A percentile compares a stretch with the other conserved stretches of the same genome.
phyloP scores from a whole-genome alignment of 2,113 vertebrate species.

The Callospermophilus lateralis region DNA sequence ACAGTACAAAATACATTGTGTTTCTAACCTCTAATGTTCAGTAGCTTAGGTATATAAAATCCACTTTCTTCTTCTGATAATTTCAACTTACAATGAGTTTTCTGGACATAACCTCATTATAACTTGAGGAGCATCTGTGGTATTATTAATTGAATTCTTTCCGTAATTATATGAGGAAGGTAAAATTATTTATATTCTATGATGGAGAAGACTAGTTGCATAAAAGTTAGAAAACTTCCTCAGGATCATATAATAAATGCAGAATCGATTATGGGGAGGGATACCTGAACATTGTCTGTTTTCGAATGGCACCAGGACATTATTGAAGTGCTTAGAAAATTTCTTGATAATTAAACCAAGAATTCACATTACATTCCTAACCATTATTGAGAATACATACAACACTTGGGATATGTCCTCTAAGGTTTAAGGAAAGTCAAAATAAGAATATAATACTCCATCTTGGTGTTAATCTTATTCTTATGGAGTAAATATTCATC shows the following conservation, averaged over 20 bases:
- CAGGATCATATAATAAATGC: not conserved
- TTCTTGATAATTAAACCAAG: not conserved
- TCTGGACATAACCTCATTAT: not conserved
- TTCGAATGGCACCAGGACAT: not conserved
- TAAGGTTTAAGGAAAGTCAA: not conserved
- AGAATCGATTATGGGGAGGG: not conserved
- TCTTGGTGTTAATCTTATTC: not conserved
- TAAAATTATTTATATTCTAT: not conserved
- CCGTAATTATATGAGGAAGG: not conserved
- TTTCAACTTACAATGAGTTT: not conserved
- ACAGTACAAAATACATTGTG: too few relatives aligned
- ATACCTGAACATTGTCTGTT: not conserved
- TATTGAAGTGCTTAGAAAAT: not conserved
- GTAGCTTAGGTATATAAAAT: not conserved
- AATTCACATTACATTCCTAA: not conserved
- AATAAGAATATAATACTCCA: not conserved
- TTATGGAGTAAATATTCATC: not conserved
- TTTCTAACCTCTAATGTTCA: not conserved
- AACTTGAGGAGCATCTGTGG: not conserved
- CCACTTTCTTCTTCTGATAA: not conserved
- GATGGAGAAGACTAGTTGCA: not conserved
- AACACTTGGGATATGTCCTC: too few relatives aligned
- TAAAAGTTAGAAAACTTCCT: not conserved
- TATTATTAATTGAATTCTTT: not conserved
- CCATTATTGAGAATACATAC: not conserved